phyloP scores from a whole-genome alignment of 2,797 vertebrate species.

The Prionace glauca region DNA sequence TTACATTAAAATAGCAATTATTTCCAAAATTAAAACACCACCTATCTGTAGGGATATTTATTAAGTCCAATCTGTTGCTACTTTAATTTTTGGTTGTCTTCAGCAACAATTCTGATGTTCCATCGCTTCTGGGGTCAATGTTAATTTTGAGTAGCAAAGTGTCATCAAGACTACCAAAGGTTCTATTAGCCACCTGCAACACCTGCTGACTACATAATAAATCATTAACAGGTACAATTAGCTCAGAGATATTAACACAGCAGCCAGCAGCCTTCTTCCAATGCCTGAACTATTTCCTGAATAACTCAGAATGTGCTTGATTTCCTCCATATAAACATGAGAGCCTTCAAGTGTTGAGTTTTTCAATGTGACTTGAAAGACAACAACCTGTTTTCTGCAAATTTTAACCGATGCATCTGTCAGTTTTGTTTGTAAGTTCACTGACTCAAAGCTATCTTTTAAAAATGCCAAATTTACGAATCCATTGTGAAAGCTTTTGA shows the following conservation, averaged over 20 bases:
- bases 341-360: background rate
- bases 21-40: background rate
- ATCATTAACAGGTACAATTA: conserved; percentile 12
- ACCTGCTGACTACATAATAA: background rate
- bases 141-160: background rate
- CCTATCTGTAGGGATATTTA: background rate
- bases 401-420: background rate
- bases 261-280: background rate
- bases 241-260: conserved; percentile 10
- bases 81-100: background rate
- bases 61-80: background rate
- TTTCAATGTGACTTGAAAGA: background rate
- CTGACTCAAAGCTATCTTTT: background rate
- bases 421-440: background rate
- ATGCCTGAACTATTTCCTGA: background rate
- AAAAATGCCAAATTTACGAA: background rate
- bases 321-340: background rate
- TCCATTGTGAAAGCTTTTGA: background rate
- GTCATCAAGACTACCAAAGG: background rate
- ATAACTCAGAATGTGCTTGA: background rate
- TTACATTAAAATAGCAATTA: background rate
- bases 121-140: background rate
- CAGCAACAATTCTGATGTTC: background rate
- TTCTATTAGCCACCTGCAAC: background rate
- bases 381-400: background rate